Evolutionary conservation across 2,888 invertebrate species (phyloP).

Genomic region (Tridacna gigas): DNA sequence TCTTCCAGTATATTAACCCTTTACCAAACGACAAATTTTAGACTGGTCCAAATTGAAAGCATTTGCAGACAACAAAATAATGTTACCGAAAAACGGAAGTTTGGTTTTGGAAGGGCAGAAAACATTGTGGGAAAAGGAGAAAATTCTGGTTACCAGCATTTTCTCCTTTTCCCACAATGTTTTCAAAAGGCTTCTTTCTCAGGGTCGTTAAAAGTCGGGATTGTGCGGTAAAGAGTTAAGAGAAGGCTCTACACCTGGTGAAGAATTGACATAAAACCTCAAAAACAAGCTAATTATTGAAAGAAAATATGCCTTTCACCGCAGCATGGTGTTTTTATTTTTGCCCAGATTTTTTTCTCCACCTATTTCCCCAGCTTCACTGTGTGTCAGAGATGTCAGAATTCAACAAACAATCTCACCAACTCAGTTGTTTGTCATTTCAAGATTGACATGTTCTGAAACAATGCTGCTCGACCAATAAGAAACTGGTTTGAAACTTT

Average conservation of each 20-base stretch:
- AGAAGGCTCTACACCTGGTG: neutral
- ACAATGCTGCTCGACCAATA: neutral
- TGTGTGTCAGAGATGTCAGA: constrained; percentile 22
- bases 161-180: neutral
- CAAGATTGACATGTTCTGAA: constrained; percentile 14
- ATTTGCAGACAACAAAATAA: too few relatives aligned
- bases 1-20: neutral
- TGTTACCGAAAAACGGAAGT: too few relatives aligned
- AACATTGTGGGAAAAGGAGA: neutral
- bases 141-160: neutral
- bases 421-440: constrained; percentile 17
- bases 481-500: too few relatives aligned
- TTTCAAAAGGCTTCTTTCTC: neutral
- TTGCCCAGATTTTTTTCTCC: neutral
- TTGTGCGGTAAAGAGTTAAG: neutral
- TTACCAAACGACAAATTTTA: too few relatives aligned
- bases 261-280: neutral
- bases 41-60: too few relatives aligned
- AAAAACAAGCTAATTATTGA: neutral
- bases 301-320: neutral
- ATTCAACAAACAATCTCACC: constrained; percentile 13
- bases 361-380: neutral
- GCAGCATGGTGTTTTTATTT: neutral
- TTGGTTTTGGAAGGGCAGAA: too few relatives aligned
- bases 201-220: neutral